These are phyloP conservation scores for Bombus polaris DNA, from an alignment of 1,140 invertebrate genomes.

Conservation along the genomic window DNA sequence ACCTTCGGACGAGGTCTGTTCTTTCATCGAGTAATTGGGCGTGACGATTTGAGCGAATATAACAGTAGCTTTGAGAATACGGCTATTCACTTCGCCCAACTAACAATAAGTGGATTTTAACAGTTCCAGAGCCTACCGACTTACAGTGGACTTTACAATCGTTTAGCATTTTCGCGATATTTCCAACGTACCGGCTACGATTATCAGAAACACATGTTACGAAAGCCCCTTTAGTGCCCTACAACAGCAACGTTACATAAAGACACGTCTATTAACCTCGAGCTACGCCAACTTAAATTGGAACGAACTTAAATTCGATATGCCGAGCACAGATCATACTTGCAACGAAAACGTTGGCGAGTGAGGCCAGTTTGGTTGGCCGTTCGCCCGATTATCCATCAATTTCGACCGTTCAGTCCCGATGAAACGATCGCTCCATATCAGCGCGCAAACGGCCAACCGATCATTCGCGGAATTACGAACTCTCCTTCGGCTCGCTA, in stretches of 20 bases:
- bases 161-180: background rate
- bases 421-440: conserved; percentile 14
- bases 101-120: background rate
- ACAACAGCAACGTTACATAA: background rate
- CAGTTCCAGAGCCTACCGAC: background rate
- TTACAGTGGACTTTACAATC: too few relatives aligned
- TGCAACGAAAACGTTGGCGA: background rate
- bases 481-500: background rate
- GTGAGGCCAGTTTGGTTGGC: background rate
- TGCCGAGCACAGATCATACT: background rate
- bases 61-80: background rate
- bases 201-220: background rate
- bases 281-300: background rate
- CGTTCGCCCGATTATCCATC: conserved; percentile 10
- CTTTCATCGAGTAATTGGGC: too few relatives aligned
- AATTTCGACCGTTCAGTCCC: conserved; percentile 22
- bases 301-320: background rate
- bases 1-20: background rate
- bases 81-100: background rate
- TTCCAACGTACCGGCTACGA: background rate
- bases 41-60: background rate
- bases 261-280: conserved; percentile 1
- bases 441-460: background rate
- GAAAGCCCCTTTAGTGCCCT: background rate
- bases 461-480: background rate